phyloP scores from a whole-genome alignment of 2,113 vertebrate species.

The Proteles cristata region DNA sequence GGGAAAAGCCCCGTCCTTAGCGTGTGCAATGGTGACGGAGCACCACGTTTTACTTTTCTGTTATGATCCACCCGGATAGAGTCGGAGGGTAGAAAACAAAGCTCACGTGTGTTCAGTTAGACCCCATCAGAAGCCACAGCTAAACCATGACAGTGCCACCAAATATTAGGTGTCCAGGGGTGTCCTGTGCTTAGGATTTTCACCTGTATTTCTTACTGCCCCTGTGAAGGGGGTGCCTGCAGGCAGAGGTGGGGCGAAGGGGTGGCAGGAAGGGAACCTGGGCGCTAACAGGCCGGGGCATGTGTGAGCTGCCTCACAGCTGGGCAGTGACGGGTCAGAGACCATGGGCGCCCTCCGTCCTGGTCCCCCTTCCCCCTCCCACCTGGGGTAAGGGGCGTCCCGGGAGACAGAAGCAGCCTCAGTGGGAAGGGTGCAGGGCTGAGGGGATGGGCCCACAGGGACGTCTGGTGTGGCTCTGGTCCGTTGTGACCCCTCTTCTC shows the following conservation, averaged over 20 bases:
- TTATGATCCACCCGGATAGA: not conserved
- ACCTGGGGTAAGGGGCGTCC: not conserved
- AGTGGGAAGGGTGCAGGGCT: not conserved
- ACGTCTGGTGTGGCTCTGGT: not conserved
- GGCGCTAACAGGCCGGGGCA: not conserved
- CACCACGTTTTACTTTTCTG: rapidly evolving
- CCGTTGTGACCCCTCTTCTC: not conserved
- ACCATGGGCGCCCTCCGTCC: rapidly evolving
- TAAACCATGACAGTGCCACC: not conserved
- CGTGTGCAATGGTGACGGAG: rapidly evolving
- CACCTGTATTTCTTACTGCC: not conserved
- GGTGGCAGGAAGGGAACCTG: not conserved
- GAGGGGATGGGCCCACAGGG: not conserved
- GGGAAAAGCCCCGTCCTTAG: rapidly evolving
- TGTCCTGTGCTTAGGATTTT: rapidly evolving
- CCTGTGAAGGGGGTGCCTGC: not conserved
- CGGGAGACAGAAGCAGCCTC: not conserved
- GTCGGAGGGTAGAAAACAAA: not conserved
- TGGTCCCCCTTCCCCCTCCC: not conserved
- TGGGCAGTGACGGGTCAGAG: not conserved
- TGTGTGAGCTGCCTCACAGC: not conserved
- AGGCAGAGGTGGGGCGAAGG: too few species aligned
- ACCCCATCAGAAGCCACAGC: not conserved
- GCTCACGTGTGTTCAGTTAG: not conserved
- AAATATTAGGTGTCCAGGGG: not conserved